phyloP scores from a whole-genome alignment of 2,888 invertebrate genomes.

The Epirrita christyi region DNA sequence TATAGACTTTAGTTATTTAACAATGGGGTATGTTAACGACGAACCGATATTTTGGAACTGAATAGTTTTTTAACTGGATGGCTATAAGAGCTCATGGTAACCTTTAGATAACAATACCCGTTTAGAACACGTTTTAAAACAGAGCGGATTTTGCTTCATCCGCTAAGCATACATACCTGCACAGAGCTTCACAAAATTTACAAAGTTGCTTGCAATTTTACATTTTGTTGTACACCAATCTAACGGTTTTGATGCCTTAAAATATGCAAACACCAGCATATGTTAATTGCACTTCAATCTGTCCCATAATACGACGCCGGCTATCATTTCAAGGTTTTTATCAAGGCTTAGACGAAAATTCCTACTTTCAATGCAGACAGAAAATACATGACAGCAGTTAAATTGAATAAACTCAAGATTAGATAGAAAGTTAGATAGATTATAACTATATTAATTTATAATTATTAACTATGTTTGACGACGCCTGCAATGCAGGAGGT shows the following conservation, averaged over 20 bases:
- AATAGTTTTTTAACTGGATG: no score
- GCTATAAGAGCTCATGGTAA: no score
- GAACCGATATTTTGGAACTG: no score
- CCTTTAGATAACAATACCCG: background rate
- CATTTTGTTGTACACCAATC: conserved; percentile 21
- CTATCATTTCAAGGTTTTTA: conserved; percentile 31
- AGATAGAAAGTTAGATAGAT: no score
- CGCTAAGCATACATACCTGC: conserved; percentile 8
- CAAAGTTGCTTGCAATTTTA: conserved; percentile 26
- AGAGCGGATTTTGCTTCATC: background rate
- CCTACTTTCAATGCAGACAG: conserved; percentile 3
- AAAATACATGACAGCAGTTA: no score
- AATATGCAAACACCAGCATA: conserved; percentile 32
- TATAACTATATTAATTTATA: no score
- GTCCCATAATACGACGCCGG: conserved; percentile 26
- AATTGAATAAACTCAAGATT: background rate
- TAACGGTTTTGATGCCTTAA: conserved; percentile 24
- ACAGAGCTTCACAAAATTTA: conserved; percentile 9
- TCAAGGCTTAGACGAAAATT: conserved; percentile 19
- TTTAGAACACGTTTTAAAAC: background rate
- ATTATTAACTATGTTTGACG: no score
- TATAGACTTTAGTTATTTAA: no score
- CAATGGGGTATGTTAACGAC: no score
- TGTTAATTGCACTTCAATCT: conserved; percentile 12
- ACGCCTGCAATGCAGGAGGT: no score